Percentiles rank a stretch among this genome's conserved stretches.
These are phyloP conservation scores for Thalassarche chlororhynchos DNA, from an alignment of 2,113 vertebrate genomes.

Conservation along the genomic window DNA sequence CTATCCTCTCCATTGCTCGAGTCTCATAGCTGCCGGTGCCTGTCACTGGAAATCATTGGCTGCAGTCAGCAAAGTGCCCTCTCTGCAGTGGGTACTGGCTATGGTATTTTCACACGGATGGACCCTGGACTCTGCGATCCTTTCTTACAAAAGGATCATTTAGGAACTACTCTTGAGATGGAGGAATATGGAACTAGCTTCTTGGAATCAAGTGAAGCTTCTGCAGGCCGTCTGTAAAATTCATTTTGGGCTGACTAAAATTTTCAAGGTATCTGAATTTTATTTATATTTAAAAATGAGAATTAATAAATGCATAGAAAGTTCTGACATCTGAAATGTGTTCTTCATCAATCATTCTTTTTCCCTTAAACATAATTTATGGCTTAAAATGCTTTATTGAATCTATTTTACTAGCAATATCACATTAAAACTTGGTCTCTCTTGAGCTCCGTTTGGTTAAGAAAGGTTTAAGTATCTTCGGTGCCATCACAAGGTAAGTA, in stretches of 20 bases:
- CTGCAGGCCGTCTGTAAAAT: background rate
- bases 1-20: background rate
- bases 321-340: constrained; percentile 24
- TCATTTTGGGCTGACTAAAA: constrained; percentile 1
- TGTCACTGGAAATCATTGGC: background rate
- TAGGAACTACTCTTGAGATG: background rate
- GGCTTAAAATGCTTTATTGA: constrained; percentile 82
- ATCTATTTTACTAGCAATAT: constrained; percentile 59
- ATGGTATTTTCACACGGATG: fast-evolving
- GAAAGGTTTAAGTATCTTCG: constrained; percentile 68
- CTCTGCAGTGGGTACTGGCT: background rate
- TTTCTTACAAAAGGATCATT: background rate
- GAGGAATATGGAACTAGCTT: background rate
- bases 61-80: background rate
- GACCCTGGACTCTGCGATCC: background rate
- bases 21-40: background rate
- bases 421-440: constrained; percentile 55
- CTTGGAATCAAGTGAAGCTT: constrained; percentile 21
- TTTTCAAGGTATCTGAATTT: constrained; percentile 44
- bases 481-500: constrained; percentile 83
- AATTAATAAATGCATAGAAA: constrained; percentile 32
- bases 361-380: constrained; percentile 65
- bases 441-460: constrained; percentile 70
- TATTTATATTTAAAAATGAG: constrained; percentile 21
- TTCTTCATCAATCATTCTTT: constrained; percentile 47